Evolutionary conservation across 2,113 vertebrate genomes (phyloP).

Genomic region (Emydura subglobosa): DNA sequence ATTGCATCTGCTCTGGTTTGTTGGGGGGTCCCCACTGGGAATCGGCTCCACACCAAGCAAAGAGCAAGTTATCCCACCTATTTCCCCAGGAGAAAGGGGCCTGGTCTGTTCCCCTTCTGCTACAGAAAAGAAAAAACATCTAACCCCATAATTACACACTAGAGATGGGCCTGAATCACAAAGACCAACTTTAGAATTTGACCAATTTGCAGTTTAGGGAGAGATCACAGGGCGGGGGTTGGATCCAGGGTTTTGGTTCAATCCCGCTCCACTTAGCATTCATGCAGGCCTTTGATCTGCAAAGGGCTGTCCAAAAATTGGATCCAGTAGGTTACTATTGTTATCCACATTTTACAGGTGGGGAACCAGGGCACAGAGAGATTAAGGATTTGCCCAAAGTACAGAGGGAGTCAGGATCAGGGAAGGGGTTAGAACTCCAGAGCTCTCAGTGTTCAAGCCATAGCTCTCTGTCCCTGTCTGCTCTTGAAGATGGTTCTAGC

Average conservation of each 20-base stretch:
- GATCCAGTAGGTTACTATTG: not conserved
- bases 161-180: not conserved
- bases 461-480: not conserved
- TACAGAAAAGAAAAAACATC: not conserved
- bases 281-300: not conserved
- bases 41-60: not conserved
- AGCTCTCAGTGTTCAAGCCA: not conserved
- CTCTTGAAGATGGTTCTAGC: not conserved
- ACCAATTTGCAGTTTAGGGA: not conserved
- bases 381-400: not conserved
- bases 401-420: not conserved
- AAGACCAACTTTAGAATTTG: not conserved
- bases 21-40: accelerated
- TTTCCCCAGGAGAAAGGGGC: not conserved
- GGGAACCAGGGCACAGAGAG: not conserved
- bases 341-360: not conserved
- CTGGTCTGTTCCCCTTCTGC: not conserved
- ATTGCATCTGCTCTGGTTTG: not conserved
- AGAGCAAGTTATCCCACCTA: not conserved
- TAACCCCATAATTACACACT: not conserved
- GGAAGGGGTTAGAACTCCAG: not conserved
- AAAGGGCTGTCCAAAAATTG: not conserved
- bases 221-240: not conserved
- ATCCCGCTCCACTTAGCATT: not conserved
- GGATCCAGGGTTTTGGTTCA: not conserved